These are phyloP conservation scores for Creontiades dilutus DNA, from an alignment of 2,888 invertebrate species.

Conservation along the genomic window DNA sequence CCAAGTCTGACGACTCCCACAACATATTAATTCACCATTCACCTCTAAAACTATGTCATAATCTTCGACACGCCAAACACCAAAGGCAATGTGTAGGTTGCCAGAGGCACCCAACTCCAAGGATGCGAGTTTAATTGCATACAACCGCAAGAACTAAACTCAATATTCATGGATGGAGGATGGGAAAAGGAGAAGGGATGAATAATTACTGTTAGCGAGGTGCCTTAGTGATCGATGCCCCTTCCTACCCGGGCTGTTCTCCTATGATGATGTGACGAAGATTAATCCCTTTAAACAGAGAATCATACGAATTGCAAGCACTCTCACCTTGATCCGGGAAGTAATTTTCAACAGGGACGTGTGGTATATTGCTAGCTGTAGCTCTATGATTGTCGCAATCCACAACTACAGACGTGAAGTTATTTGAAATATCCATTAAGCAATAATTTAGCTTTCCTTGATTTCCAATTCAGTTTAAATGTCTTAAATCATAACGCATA, in stretches of 20 bases:
- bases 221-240: constrained; percentile 14
- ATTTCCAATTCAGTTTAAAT: too few species aligned
- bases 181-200: constrained; percentile 18
- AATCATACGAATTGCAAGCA: constrained; percentile 10
- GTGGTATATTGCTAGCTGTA: too few species aligned
- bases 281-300: constrained; percentile 11
- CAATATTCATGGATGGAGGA: background rate
- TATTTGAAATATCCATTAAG: too few species aligned
- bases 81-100: background rate
- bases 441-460: too few species aligned
- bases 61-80: background rate
- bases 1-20: too few species aligned
- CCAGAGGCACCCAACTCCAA: background rate
- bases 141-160: background rate
- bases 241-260: background rate
- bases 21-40: too few species aligned
- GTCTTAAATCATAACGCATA: too few species aligned
- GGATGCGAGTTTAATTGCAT: background rate
- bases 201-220: background rate
- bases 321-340: background rate
- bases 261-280: constrained; percentile 11
- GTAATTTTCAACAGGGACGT: too few species aligned
- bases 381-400: too few species aligned
- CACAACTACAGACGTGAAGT: too few species aligned
- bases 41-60: too few species aligned